Percentiles rank a stretch among this genome's conserved stretches.
Conservation (phyloP, 2,797 vertebrate genomes). For the Squalus acanthias region DNA sequence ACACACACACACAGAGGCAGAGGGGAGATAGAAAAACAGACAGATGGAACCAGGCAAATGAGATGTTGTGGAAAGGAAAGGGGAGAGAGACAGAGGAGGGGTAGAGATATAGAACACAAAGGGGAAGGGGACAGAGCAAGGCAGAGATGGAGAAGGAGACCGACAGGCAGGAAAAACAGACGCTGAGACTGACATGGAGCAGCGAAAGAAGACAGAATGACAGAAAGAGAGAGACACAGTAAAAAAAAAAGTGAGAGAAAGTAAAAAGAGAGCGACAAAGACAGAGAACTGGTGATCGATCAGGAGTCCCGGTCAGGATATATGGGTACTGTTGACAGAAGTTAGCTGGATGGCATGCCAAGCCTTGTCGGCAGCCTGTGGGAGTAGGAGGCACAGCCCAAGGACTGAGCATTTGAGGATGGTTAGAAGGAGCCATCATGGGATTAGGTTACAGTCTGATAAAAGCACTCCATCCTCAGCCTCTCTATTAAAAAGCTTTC, state of each 20-base stretch:
- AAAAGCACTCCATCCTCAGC: neutral
- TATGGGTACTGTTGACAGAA: slow-evolving; percentile 35
- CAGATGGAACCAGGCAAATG: neutral
- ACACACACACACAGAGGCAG: neutral
- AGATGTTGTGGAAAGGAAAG: neutral
- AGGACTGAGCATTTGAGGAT: neutral
- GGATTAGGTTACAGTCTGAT: slow-evolving; percentile 3
- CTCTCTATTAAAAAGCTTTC: neutral
- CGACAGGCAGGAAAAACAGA: neutral
- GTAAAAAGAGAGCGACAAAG: neutral
- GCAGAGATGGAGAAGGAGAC: too few relatives aligned
- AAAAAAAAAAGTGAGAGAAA: neutral
- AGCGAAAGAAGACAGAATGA: neutral
- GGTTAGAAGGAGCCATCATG: neutral
- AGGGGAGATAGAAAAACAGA: too few relatives aligned
- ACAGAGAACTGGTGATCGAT: neutral
- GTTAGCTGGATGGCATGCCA: slow-evolving; percentile 26
- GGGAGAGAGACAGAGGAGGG: neutral
- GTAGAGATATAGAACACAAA: neutral
- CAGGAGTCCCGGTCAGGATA: neutral
- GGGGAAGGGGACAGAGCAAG: neutral
- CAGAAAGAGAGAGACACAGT: neutral
- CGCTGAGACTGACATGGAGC: neutral
- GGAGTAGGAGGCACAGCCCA: neutral
- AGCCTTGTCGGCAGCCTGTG: neutral